phyloP scores from a whole-genome alignment of 2,797 vertebrate species.

The Sebastes dallii region DNA sequence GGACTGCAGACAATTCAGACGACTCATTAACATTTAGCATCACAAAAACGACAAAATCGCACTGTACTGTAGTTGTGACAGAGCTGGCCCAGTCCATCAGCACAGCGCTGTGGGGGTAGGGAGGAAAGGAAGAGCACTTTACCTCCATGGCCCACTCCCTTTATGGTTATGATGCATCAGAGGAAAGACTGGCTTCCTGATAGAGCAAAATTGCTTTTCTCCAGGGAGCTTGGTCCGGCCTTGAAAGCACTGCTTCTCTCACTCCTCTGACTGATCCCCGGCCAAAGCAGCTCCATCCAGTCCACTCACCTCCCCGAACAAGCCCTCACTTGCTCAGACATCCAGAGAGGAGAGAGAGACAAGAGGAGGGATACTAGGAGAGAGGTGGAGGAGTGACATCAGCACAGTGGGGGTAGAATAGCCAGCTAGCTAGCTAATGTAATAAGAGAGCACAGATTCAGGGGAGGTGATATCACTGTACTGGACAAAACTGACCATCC shows the following conservation, averaged over 20 bases:
- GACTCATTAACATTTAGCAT: slow-evolving; percentile 9
- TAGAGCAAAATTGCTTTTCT: slow-evolving; percentile 38
- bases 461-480: background rate
- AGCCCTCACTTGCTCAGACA: slow-evolving; percentile 54
- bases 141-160: slow-evolving; percentile 77
- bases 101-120: slow-evolving; percentile 4
- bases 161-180: slow-evolving; percentile 63
- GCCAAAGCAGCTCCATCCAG: slow-evolving; percentile 42
- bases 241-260: slow-evolving; percentile 39
- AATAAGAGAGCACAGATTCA: slow-evolving; percentile 42
- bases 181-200: slow-evolving; percentile 26
- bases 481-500: background rate
- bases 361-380: background rate
- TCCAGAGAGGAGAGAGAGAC: slow-evolving; percentile 26
- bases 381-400: slow-evolving; percentile 54
- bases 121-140: slow-evolving; percentile 65
- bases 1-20: slow-evolving; percentile 13
- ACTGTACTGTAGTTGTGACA: background rate
- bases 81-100: background rate
- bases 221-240: slow-evolving; percentile 22
- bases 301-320: slow-evolving; percentile 24
- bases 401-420: slow-evolving; percentile 28
- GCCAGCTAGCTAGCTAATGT: slow-evolving; percentile 55
- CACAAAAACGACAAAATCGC: slow-evolving; percentile 1
- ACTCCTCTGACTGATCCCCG: slow-evolving; percentile 42